A percentile compares a stretch with the other conserved stretches of the same genome.
Evolutionary conservation across 2,113 vertebrate species (phyloP).

Genomic region (Ciconia maguari): DNA sequence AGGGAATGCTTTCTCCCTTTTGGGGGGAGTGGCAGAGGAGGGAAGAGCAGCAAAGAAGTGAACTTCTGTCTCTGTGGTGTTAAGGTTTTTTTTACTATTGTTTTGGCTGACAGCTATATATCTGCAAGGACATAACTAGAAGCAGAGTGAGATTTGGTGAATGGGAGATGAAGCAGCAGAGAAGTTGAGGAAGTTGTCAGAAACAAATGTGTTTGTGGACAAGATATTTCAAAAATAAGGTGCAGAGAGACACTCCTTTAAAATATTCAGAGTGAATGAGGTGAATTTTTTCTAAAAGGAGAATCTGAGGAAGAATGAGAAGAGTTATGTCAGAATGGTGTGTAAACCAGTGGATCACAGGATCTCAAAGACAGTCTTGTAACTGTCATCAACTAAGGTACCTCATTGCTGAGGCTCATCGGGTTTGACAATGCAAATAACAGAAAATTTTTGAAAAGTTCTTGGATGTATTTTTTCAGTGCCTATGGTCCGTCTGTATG

Average conservation of each 20-base stretch:
- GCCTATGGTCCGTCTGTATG: accelerated
- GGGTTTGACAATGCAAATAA: neutral
- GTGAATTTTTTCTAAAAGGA: neutral
- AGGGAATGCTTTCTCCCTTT: neutral
- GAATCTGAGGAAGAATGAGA: neutral
- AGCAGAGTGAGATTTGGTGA: neutral
- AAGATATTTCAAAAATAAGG: neutral
- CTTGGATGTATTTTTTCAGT: neutral
- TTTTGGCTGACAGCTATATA: neutral
- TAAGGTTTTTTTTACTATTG: accelerated
- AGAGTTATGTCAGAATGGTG: neutral
- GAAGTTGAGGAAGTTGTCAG: neutral
- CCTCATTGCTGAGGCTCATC: neutral
- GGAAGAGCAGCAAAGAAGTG: neutral
- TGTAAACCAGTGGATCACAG: neutral
- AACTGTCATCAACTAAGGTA: neutral
- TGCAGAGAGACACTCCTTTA: neutral
- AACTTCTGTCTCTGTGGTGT: neutral
- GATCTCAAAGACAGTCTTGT: neutral
- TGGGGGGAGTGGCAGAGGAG: neutral
- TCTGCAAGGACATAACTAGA: neutral
- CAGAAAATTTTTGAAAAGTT: neutral
- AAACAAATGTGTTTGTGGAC: neutral
- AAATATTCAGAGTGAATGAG: neutral
- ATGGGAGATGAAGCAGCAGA: neutral